Evolutionary conservation across 1,140 invertebrate species (phyloP), one percentile per base, ranked within the genome.

Genomic region (Pachypsylla venusta): DNA sequence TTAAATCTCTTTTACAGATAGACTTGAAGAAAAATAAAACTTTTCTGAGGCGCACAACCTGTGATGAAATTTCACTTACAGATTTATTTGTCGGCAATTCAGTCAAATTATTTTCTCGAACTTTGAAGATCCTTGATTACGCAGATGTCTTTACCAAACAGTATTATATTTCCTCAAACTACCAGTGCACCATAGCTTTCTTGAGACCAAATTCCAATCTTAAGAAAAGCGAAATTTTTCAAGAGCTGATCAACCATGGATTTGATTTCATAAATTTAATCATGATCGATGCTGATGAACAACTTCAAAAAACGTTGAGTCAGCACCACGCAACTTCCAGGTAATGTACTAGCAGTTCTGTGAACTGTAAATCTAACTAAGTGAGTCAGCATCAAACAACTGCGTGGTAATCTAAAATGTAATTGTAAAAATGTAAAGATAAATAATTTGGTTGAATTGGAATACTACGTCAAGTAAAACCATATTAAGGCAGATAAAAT

Each of bases 21-120:
- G 88, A 92, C 69, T 68, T 85, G 48, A 83, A 83, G 66, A 83
- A 77, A 60, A 77, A 78, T 54, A 81, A 82, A 69, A 79, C 76
- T 1, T 93, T 93, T 72, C 70, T 93, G 42, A 81, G 81, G 64
- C 75, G 86, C 64, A 81, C 81, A 3, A 80, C 80, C 72, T 80
- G 83, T 27, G 78, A 83, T 54, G 81, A 79, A 27, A 68, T 92
- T 14, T 71, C 73, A 13, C 68, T 80, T 19, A 77, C 79, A 25
- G 82, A 84, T 71, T 79, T 93, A 66, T 89, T 81, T 68, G 74
- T 91, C 53, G 87, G 87, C 7, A 81, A 81, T 59, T 80, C 81
- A 19, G 72, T 93, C 2, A 83, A 80, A 61, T 80, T 93, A 64
- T 81, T 87, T 66, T 83, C 84, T 4, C 73, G 89, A 42, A 78